Conservation (phyloP, 2,888 invertebrate species). For the Protodeltote pygarga region DNA sequence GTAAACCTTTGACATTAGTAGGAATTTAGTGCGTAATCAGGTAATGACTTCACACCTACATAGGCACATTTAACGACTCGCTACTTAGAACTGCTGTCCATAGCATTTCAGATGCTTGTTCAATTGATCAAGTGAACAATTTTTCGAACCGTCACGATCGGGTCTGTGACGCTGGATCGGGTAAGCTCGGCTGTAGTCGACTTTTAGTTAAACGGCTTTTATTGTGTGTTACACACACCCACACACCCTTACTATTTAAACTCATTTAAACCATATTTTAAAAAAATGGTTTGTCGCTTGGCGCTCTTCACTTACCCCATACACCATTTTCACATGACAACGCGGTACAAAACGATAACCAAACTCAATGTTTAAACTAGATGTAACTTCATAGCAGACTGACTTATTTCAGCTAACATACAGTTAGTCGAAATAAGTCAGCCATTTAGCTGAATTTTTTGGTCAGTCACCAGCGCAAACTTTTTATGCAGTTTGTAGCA, state of each 20-base stretch:
- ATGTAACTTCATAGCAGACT: not conserved
- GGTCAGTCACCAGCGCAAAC: too few species aligned
- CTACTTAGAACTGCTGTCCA: not conserved
- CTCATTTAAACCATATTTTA: too few species aligned
- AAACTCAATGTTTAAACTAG: slow-evolving; percentile 1
- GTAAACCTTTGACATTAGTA: slow-evolving; percentile 17
- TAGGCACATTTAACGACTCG: not conserved
- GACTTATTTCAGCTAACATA: not conserved
- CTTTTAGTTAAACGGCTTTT: too few species aligned
- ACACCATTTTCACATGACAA: not conserved
- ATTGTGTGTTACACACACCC: too few species aligned
- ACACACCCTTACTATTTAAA: too few species aligned
- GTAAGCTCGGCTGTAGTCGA: not conserved
- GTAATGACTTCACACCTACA: slow-evolving; percentile 6
- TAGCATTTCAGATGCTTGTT: not conserved
- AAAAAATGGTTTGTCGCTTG: not conserved
- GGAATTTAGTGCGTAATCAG: slow-evolving; percentile 16
- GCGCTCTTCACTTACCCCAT: not conserved
- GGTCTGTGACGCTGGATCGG: too few species aligned
- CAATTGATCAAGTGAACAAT: too few species aligned
- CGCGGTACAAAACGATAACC: not conserved
- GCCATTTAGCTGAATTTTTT: too few species aligned
- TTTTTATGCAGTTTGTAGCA: too few species aligned
- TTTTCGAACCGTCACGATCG: too few species aligned
- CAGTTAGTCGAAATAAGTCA: too few species aligned